These are phyloP conservation scores for Hydrolagus affinis DNA, from an alignment of 2,113 vertebrate genomes.

Conservation along the genomic window DNA sequence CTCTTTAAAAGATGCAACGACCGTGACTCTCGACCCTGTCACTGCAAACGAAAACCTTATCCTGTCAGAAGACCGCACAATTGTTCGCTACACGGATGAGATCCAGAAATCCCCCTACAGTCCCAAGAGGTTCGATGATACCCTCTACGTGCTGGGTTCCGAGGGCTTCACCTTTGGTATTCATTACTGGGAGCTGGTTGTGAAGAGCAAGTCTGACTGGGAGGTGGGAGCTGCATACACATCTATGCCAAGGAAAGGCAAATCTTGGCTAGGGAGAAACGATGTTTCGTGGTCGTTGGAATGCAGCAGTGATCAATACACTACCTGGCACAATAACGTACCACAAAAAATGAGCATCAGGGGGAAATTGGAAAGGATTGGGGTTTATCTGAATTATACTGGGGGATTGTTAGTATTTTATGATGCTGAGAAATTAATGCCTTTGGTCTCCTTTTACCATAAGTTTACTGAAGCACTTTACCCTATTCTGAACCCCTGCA, in stretches of 20 bases:
- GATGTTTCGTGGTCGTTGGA: constrained; percentile 27
- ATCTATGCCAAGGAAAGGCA: constrained; percentile 33
- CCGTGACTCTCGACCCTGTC: constrained; percentile 24
- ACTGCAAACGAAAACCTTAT: constrained; percentile 34
- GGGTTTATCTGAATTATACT: constrained; percentile 41
- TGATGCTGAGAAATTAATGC: constrained; percentile 38
- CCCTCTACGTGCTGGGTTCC: constrained; percentile 30
- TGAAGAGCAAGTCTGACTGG: constrained; percentile 30
- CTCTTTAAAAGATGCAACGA: constrained; percentile 30
- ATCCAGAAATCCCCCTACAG: constrained; percentile 18
- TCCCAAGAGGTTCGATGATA: constrained; percentile 32
- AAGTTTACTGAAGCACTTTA: constrained; percentile 40
- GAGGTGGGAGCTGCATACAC: constrained; percentile 30
- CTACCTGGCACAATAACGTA: constrained; percentile 36
- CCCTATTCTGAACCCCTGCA: constrained; percentile 43
- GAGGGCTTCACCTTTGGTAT: constrained; percentile 35
- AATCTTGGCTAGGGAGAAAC: constrained; percentile 20
- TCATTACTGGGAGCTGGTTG: constrained; percentile 24
- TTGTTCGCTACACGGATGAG: constrained; percentile 29
- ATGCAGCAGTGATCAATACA: background rate
- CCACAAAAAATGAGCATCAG: constrained; percentile 44
- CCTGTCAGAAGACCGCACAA: constrained; percentile 31
- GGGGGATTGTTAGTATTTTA: constrained; percentile 38
- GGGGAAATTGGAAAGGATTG: constrained; percentile 43
- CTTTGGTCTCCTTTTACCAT: constrained; percentile 42